A percentile compares a stretch with the other conserved stretches of the same genome.
Conservation (phyloP, 64 coral and sea anemone species). For the Actinia tenebrosa region DNA sequence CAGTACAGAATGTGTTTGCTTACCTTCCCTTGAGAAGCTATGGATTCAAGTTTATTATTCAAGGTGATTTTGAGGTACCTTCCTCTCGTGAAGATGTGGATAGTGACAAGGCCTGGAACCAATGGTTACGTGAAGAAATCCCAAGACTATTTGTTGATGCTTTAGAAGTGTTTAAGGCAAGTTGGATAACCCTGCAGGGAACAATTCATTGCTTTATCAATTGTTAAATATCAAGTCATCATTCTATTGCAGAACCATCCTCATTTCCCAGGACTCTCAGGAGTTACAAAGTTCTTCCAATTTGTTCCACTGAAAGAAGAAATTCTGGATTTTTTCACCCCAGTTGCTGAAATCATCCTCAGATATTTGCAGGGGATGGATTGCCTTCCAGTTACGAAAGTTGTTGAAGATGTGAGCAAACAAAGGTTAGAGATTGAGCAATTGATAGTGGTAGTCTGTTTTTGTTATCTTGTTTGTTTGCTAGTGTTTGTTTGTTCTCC, state of each 20-base stretch:
- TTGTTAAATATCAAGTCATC: neutral
- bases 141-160: conserved; percentile 72
- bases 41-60: conserved; percentile 90
- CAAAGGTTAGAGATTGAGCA: neutral
- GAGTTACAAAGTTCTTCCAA: conserved; percentile 56
- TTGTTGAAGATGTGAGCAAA: neutral
- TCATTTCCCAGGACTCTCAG: conserved; percentile 54
- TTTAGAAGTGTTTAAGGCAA: conserved; percentile 79
- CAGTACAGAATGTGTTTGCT: conserved; percentile 79
- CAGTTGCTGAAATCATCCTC: conserved; percentile 65
- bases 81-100: conserved; percentile 92
- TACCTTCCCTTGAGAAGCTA: conserved; percentile 85
- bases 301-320: conserved; percentile 89
- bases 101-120: conserved; percentile 86
- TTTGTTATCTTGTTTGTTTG: neutral
- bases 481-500: neutral
- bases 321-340: conserved; percentile 86
- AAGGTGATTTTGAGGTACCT: conserved; percentile 93
- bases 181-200: neutral
- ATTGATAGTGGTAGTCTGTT: neutral
- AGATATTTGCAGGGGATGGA: conserved; percentile 63
- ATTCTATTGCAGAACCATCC: conserved; percentile 50
- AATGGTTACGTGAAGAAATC: conserved; percentile 82
- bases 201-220: neutral
- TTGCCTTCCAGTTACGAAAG: conserved; percentile 56